Base-by-base conservation (phyloP, 2,113 vertebrate species). In the Geococcyx californianus region DNA sequence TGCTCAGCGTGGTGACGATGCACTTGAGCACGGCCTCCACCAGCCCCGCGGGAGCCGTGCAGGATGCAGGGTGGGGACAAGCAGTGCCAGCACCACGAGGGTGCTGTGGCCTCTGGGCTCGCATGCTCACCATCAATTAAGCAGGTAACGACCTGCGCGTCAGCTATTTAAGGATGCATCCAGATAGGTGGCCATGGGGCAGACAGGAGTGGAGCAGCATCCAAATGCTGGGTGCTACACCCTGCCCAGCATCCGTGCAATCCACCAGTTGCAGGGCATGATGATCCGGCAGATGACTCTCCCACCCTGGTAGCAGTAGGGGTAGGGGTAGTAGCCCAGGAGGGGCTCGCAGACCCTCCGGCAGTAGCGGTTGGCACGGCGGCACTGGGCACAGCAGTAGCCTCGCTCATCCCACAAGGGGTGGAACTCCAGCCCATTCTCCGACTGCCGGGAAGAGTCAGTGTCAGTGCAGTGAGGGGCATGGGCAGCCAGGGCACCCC, bases 181-280 rank as follows among this genome's bases (percentile, higher is more conserved):
- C 1, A 0, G 15, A 5, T 1, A 64, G 63, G 59, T 3, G 64
- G 44, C 3, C 1, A 36, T 0, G 13, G 1, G 2, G 64, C 73
- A 17, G 87, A 63, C 0, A 4, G 34, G 64, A 13, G 1, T 0
- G 6, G 13, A 47, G 26, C 64, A 77, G 87, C 40, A n/a, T 31
- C 36, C 81, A 3, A 47, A 51, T 1, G 2, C n/a, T 5, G 55
- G 67, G 75, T 77, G 55, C 64, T 98, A 99, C 94, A 99, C 97
- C 82, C 99, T 97, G 74, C 99, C 99, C 93, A 99, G 97, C 99
- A 99, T 99, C 55, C 99, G 98, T 1, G 99, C 99, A 11, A 99
- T 98, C 99, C 99, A 99, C 99, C 99, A 99, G 98, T 99, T 99
- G 98, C 99, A 99, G 44, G 99, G 99, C 99, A 99, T 99, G 95